A percentile compares a stretch with the other conserved stretches of the same genome.
These are phyloP conservation scores for Lepeophtheirus nordmannii DNA, from an alignment of 2,888 invertebrate species.

Conservation along the genomic window DNA sequence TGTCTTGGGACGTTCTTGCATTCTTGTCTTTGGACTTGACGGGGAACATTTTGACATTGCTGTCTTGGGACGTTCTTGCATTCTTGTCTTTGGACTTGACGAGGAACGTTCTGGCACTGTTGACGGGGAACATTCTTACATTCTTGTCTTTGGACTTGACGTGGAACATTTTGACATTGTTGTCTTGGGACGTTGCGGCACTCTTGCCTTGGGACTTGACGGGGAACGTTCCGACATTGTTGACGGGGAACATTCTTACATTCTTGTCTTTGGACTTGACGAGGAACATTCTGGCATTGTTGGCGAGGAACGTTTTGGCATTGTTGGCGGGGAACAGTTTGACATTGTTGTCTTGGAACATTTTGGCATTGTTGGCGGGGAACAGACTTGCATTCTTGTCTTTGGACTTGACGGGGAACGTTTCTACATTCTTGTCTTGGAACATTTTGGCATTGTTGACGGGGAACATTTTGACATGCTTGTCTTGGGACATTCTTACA, in stretches of 20 bases:
- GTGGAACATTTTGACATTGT: conserved; percentile 14
- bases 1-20: conserved; percentile 13
- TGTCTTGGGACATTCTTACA: conserved; percentile 14
- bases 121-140: neutral
- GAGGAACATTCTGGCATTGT: neutral
- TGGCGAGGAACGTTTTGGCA: conserved; percentile 16
- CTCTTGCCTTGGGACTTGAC: conserved; percentile 7
- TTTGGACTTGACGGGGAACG: conserved; percentile 10
- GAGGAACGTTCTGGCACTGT: conserved; percentile 12
- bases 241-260: conserved; percentile 1
- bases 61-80: conserved; percentile 13
- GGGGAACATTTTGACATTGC: conserved; percentile 2
- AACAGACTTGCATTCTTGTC: conserved; percentile 16
- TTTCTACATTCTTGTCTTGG: conserved; percentile 4
- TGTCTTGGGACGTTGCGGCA: neutral
- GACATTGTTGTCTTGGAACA: conserved; percentile 15
- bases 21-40: conserved; percentile 6
- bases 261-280: neutral
- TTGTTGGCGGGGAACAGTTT: conserved; percentile 19
- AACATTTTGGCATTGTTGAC: conserved; percentile 8
- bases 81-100: conserved; percentile 9
- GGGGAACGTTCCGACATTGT: conserved; percentile 14
- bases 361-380: conserved; percentile 19
- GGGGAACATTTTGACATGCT: conserved; percentile 1
- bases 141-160: conserved; percentile 1